phyloP scores from a whole-genome alignment of 2,888 invertebrate genomes.

The Polyommatus iphigenia region DNA sequence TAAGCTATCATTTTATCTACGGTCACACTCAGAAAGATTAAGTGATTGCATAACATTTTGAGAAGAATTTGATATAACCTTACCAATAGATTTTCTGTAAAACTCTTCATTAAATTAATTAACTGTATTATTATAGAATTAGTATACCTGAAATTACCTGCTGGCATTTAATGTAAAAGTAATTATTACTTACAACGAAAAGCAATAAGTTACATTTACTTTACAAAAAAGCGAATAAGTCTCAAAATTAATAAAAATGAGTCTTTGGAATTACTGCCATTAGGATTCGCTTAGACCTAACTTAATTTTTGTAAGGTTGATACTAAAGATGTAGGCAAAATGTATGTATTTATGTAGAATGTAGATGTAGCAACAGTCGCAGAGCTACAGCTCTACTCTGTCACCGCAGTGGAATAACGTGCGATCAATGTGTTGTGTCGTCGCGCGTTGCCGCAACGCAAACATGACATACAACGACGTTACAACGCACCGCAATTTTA shows the following conservation, averaged over 20 bases:
- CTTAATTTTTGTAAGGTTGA: not conserved
- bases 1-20: too few relatives aligned
- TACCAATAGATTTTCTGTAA: too few relatives aligned
- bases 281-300: not conserved
- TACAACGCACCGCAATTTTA: not conserved
- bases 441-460: not conserved
- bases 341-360: too few relatives aligned
- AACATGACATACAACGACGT: not conserved
- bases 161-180: not conserved
- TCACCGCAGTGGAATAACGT: not conserved
- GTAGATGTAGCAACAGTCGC: too few relatives aligned
- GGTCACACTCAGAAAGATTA: too few relatives aligned
- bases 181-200: not conserved
- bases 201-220: not conserved
- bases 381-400: too few relatives aligned
- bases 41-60: too few relatives aligned
- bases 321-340: too few relatives aligned
- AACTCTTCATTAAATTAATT: too few relatives aligned
- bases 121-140: too few relatives aligned
- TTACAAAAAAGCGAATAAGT: not conserved
- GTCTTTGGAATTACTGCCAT: not conserved
- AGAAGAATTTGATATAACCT: too few relatives aligned
- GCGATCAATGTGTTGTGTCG: not conserved
- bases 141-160: too few relatives aligned
- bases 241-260: not conserved